These are phyloP conservation scores for Antennarius maculatus DNA, from an alignment of 2,797 vertebrate species.

Conservation along the genomic window DNA sequence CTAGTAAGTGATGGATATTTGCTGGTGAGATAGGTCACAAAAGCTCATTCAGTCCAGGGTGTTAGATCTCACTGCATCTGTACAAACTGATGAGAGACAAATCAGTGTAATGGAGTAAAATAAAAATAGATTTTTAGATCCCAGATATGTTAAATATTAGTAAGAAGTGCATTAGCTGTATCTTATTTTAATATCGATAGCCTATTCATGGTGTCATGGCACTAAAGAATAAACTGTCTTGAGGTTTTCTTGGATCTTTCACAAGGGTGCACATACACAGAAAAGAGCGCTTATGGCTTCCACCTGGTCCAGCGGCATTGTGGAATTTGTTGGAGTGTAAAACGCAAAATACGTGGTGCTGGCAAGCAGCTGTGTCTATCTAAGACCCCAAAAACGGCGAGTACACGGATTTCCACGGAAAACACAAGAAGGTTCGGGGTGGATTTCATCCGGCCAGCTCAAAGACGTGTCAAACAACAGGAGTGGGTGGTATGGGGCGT, in stretches of 20 bases:
- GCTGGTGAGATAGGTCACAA: conserved; percentile 52
- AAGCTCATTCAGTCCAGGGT: conserved; percentile 40
- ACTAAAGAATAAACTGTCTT: conserved; percentile 13
- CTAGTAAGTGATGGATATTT: conserved; percentile 50
- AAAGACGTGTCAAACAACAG: conserved; percentile 54
- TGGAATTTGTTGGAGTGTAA: conserved; percentile 71
- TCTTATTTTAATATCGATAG: conserved; percentile 14
- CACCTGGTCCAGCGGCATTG: conserved; percentile 72
- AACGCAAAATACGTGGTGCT: conserved; percentile 62
- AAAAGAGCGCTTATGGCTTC: conserved; percentile 62
- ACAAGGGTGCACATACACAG: conserved; percentile 41
- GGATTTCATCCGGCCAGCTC: conserved; percentile 59
- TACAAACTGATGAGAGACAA: conserved; percentile 16
- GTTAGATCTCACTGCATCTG: conserved; percentile 32
- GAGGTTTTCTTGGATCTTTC: conserved; percentile 26
- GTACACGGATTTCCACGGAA: conserved; percentile 63
- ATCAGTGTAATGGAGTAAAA: conserved; percentile 15
- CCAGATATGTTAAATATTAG: conserved; percentile 35
- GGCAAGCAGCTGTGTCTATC: conserved; percentile 79
- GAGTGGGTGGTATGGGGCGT: conserved; percentile 59
- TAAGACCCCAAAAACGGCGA: conserved; percentile 74
- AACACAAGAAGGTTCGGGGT: conserved; percentile 41
- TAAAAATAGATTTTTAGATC: conserved; percentile 26
- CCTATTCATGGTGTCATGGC: conserved; percentile 18
- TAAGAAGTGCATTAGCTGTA: conserved; percentile 17